Percentiles rank a stretch among this genome's conserved stretches.
phyloP scores from a whole-genome alignment of 1,140 invertebrate genomes.

The Lerema accius region DNA sequence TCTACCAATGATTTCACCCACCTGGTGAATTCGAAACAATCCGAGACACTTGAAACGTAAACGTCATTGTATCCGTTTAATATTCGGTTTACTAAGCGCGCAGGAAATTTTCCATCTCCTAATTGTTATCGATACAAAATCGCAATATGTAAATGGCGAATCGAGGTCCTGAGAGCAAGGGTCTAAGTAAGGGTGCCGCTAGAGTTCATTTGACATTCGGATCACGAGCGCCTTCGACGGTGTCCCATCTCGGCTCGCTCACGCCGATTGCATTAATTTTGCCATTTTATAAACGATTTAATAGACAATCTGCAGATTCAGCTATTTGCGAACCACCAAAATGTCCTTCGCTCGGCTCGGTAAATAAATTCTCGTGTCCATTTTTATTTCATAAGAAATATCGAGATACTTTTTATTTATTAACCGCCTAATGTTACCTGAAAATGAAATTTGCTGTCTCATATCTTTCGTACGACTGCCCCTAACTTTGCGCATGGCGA shows the following conservation, averaged over 20 bases:
- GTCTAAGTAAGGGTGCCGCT: slow-evolving; percentile 53
- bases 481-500: slow-evolving; percentile 39
- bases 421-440: slow-evolving; percentile 33
- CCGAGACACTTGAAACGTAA: too few relatives aligned
- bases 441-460: slow-evolving; percentile 41
- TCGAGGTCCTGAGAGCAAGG: slow-evolving; percentile 49
- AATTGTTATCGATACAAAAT: slow-evolving; percentile 74
- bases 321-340: slow-evolving; percentile 51
- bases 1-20: too few relatives aligned
- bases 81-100: slow-evolving; percentile 42
- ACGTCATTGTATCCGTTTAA: too few relatives aligned
- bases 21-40: too few relatives aligned
- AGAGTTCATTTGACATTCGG: slow-evolving; percentile 73
- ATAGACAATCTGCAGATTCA: slow-evolving; percentile 69
- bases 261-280: slow-evolving; percentile 79
- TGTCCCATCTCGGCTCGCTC: slow-evolving; percentile 76
- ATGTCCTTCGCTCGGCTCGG: slow-evolving; percentile 25
- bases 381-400: slow-evolving; percentile 35
- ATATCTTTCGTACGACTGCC: slow-evolving; percentile 34
- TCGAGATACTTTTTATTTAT: slow-evolving; percentile 37
- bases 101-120: slow-evolving; percentile 52
- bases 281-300: slow-evolving; percentile 79
- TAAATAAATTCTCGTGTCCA: slow-evolving; percentile 21
- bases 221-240: slow-evolving; percentile 73
- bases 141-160: slow-evolving; percentile 75